A percentile compares a stretch with the other conserved stretches of the same genome.
Evolutionary conservation across 2,797 vertebrate genomes (phyloP).

Genomic region (Tragopan temminckii): DNA sequence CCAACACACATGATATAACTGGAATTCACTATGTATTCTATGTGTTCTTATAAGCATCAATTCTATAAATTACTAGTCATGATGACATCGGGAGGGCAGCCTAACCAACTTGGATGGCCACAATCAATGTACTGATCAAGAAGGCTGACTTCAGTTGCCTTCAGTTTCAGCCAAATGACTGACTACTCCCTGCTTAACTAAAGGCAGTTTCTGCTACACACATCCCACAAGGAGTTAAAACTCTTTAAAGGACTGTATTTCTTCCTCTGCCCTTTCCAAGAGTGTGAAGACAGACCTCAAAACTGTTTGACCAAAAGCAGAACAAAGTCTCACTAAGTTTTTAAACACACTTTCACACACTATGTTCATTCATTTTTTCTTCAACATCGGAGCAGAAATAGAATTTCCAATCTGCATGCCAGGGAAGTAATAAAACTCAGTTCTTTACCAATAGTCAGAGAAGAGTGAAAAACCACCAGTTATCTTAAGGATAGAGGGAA

Average conservation of each 20-base stretch:
- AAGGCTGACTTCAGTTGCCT: neutral
- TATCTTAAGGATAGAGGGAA: neutral
- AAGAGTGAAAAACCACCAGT: neutral
- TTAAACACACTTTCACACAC: neutral
- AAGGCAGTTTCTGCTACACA: neutral
- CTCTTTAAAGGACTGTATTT: neutral
- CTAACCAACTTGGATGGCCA: neutral
- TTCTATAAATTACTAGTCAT: neutral
- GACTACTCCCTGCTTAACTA: neutral
- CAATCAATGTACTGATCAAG: neutral
- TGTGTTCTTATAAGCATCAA: neutral
- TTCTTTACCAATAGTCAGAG: neutral
- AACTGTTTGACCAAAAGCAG: neutral
- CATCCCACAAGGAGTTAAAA: neutral
- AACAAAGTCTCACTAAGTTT: neutral
- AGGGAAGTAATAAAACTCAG: neutral
- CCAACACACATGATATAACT: rapidly evolving
- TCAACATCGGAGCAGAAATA: neutral
- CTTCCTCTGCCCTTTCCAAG: neutral
- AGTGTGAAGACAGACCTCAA: neutral
- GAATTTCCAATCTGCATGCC: neutral
- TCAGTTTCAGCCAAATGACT: neutral
- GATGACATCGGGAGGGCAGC: neutral
- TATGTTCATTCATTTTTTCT: neutral
- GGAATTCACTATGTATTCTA: neutral